Conservation (phyloP, 2,888 invertebrate genomes). For the Tachina fera region DNA sequence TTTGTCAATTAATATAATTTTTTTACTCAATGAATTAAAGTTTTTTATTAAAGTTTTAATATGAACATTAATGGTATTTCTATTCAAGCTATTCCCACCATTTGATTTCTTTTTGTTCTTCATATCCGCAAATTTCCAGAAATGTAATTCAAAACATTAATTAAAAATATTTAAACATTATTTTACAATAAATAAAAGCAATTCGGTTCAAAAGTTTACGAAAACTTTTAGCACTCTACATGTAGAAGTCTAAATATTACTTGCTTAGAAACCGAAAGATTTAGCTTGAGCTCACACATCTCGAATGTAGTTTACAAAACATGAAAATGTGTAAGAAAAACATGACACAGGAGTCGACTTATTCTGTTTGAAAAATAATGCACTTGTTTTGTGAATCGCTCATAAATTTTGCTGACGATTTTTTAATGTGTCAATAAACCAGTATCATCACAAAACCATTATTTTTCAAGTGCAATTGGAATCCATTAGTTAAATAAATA, state of each 20-base stretch:
- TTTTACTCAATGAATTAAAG: constrained; percentile 50
- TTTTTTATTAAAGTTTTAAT: constrained; percentile 6
- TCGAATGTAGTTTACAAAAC: neutral
- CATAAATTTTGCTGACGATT: constrained; percentile 51
- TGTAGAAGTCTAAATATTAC: neutral
- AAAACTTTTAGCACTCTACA: constrained; percentile 19
- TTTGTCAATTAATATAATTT: neutral
- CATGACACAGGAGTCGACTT: constrained; percentile 21
- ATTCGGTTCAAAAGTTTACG: neutral
- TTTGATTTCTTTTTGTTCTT: constrained; percentile 17
- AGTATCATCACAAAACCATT: constrained; percentile 59
- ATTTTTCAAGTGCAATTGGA: constrained; percentile 70
- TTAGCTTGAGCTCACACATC: neutral
- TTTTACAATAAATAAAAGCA: constrained; percentile 18
- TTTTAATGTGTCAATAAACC: constrained; percentile 62
- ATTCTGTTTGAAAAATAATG: neutral
- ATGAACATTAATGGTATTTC: neutral
- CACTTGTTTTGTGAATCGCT: constrained; percentile 37
- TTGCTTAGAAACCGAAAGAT: neutral
- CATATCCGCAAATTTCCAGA: constrained; percentile 62
- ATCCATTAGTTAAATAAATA: constrained; percentile 51
- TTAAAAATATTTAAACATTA: constrained; percentile 30
- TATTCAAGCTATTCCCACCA: constrained; percentile 57
- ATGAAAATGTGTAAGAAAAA: neutral
- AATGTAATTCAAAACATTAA: constrained; percentile 62